phyloP scores from a whole-genome alignment of 2,797 vertebrate genomes.

The Mormyrus hasselquistii region DNA sequence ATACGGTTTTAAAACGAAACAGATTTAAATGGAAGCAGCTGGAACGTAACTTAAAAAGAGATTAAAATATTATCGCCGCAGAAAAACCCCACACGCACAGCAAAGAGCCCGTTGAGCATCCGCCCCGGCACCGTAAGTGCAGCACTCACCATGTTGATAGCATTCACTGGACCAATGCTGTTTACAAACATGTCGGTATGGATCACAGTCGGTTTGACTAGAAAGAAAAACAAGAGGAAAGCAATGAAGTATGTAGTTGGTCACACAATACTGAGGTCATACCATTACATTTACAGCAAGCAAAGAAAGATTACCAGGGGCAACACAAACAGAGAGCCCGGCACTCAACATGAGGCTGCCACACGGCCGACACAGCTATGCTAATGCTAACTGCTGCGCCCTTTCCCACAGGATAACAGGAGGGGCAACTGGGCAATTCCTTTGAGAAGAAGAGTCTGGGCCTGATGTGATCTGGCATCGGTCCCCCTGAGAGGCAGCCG shows the following conservation, averaged over 20 bases:
- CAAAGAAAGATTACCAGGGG: background rate
- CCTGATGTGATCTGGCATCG: background rate
- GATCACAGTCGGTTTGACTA: conserved; percentile 96
- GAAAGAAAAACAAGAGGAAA: conserved; percentile 48
- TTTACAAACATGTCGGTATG: conserved; percentile 99
- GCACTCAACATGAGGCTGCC: background rate
- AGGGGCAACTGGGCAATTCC: conserved; percentile 5
- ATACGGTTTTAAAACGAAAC: background rate
- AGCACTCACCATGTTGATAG: conserved; percentile 96
- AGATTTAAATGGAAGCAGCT: conserved; percentile 1
- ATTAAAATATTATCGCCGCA: background rate
- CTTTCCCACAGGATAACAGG: conserved; percentile 21
- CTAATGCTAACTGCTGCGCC: background rate
- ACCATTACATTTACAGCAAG: no score
- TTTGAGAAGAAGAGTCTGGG: no score
- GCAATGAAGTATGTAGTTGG: background rate
- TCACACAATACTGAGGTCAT: background rate
- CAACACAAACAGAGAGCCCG: background rate
- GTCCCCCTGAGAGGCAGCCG: background rate
- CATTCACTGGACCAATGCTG: conserved; percentile 96
- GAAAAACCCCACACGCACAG: background rate
- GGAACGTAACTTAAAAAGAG: background rate
- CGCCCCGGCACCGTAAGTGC: background rate
- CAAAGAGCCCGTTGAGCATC: background rate
- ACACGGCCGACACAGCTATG: background rate